A percentile compares a stretch with the other conserved stretches of the same genome.
Evolutionary conservation across 2,888 invertebrate species (phyloP).

Genomic region (Pogonocherus hispidulus): DNA sequence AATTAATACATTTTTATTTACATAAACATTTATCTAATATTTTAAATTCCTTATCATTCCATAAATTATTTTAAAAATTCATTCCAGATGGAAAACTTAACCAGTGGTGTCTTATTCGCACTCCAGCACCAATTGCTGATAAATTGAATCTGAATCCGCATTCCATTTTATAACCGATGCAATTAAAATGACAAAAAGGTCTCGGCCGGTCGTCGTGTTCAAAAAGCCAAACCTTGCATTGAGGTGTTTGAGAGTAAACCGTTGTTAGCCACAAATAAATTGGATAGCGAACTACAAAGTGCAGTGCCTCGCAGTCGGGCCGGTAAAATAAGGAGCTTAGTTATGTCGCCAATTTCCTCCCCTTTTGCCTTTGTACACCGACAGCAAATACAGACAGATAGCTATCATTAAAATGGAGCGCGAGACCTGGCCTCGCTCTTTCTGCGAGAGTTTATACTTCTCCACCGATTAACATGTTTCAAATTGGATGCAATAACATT

Average conservation of each 20-base stretch:
- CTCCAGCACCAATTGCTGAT: conserved; percentile 21
- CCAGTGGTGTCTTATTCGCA: no score
- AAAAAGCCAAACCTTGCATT: conserved; percentile 33
- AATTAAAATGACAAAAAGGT: conserved; percentile 40
- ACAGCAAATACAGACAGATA: conserved; percentile 45
- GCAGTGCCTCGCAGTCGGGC: conserved; percentile 37
- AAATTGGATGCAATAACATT: no score
- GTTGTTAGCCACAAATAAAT: conserved; percentile 44
- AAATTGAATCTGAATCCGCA: conserved; percentile 28
- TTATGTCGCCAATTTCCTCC: conserved; percentile 53
- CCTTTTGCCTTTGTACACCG: conserved; percentile 47
- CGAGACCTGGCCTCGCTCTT: conserved; percentile 16
- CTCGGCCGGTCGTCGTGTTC: conserved; percentile 19
- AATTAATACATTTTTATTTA: no score
- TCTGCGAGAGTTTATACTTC: conserved; percentile 9
- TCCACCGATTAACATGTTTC: neutral
- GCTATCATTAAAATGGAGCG: conserved; percentile 40
- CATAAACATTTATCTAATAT: no score
- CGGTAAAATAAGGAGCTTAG: conserved; percentile 51
- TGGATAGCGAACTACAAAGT: conserved; percentile 42
- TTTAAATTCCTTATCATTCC: no score
- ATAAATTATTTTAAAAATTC: no score
- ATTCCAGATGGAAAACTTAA: no score
- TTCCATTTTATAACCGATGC: conserved; percentile 30
- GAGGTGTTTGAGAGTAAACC: conserved; percentile 42